Evolutionary conservation across 2,888 invertebrate genomes (phyloP).

Genomic region (Mellilla xanthometata): DNA sequence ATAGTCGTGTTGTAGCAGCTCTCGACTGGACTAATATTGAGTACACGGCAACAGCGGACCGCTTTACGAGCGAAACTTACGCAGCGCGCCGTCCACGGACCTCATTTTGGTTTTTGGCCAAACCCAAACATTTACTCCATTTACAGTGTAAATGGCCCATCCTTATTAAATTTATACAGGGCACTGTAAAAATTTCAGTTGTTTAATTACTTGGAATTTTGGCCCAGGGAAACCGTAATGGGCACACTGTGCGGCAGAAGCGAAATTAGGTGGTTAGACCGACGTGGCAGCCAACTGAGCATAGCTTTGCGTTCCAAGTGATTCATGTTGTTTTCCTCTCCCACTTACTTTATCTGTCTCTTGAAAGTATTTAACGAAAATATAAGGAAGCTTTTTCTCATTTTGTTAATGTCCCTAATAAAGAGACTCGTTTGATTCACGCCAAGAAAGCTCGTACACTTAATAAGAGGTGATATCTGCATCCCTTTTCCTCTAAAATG

Average conservation of each 20-base stretch:
- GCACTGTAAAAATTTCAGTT: constrained; percentile 76
- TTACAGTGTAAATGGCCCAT: constrained; percentile 71
- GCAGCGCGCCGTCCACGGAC: constrained; percentile 46
- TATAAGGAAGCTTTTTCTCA: background rate
- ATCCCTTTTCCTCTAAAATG: constrained; percentile 45
- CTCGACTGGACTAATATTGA: constrained; percentile 1
- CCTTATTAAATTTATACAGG: constrained; percentile 79
- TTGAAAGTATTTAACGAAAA: background rate
- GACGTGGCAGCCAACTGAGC: constrained; percentile 30
- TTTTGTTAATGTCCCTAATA: background rate
- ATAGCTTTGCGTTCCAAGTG: constrained; percentile 45
- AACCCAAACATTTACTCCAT: constrained; percentile 71
- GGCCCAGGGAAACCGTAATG: constrained; percentile 67
- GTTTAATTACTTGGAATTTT: constrained; percentile 77
- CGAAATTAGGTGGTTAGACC: constrained; percentile 60
- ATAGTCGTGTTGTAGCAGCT: constrained; percentile 14
- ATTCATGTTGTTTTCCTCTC: constrained; percentile 33
- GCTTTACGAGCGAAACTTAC: constrained; percentile 49
- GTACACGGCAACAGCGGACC: constrained; percentile 21
- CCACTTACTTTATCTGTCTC: background rate
- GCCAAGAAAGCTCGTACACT: constrained; percentile 15
- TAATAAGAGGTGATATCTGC: constrained; percentile 10
- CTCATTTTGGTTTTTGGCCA: constrained; percentile 77
- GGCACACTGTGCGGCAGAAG: constrained; percentile 52
- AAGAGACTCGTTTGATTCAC: background rate